phyloP scores from a whole-genome alignment of 1,140 invertebrate species.

The Schlechtendalia chinensis region DNA sequence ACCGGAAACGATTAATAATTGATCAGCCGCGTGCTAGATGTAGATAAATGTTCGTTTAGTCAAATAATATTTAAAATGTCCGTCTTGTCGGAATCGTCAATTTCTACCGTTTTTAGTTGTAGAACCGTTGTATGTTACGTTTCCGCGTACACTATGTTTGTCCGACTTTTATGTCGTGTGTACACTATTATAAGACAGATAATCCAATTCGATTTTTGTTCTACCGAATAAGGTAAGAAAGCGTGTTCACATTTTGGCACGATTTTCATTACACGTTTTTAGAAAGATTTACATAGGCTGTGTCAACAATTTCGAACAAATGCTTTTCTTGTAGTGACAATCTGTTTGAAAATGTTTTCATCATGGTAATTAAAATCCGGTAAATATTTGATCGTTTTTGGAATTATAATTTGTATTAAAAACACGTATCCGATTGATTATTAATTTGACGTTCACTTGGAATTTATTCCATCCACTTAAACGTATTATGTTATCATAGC shows the following conservation, averaged over 20 bases:
- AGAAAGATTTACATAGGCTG: background rate
- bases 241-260: slow-evolving; percentile 5
- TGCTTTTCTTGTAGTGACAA: background rate
- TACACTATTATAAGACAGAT: too few relatives aligned
- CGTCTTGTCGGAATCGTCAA: too few relatives aligned
- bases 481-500: too few relatives aligned
- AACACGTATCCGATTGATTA: too few relatives aligned
- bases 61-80: too few relatives aligned
- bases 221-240: background rate
- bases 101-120: background rate
- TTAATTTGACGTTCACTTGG: too few relatives aligned
- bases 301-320: background rate
- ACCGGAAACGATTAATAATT: background rate
- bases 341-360: background rate
- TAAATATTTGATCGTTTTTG: background rate
- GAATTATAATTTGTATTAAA: too few relatives aligned
- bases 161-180: background rate
- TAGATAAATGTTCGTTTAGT: too few relatives aligned
- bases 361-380: background rate
- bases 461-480: too few relatives aligned
- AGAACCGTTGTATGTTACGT: background rate
- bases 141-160: background rate
- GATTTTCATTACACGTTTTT: slow-evolving; percentile 17
- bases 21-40: too few relatives aligned
- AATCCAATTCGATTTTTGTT: background rate